phyloP scores from a whole-genome alignment of 2,797 vertebrate genomes.

The Acrossocheilus wenchowensis region DNA sequence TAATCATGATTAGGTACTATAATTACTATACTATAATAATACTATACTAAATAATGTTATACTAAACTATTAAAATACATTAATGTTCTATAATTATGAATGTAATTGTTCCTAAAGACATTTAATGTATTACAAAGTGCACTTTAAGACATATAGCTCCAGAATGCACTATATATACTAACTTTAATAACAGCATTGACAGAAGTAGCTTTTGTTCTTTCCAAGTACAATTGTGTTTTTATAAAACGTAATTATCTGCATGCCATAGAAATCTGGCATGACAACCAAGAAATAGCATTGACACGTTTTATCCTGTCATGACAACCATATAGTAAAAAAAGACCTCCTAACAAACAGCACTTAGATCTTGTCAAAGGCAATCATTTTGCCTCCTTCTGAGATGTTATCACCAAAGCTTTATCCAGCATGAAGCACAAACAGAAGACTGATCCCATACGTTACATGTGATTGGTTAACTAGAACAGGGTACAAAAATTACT shows the following conservation, averaged over 20 bases:
- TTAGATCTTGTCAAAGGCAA: not conserved
- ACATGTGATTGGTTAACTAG: not conserved
- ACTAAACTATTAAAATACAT: not conserved
- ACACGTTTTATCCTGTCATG: not conserved
- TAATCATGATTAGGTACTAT: not conserved
- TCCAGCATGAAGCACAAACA: not conserved
- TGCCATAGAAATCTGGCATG: not conserved
- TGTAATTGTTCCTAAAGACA: not conserved
- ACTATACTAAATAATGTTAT: not conserved
- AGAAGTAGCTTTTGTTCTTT: slow-evolving; percentile 6
- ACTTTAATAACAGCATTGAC: not conserved
- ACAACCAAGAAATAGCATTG: not conserved
- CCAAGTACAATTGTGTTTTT: not conserved
- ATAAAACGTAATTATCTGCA: not conserved
- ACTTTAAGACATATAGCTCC: not conserved
- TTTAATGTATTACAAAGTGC: not conserved
- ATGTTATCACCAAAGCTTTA: slow-evolving; percentile 8
- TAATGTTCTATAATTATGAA: not conserved
- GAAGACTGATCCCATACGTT: not conserved
- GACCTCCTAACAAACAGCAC: not conserved
- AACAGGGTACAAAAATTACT: slow-evolving; percentile 2
- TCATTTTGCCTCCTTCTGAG: not conserved
- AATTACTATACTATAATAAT: not conserved
- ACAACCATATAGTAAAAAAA: not conserved
- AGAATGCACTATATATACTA: not conserved